phyloP scores from a whole-genome alignment of 2,888 invertebrate genomes.

The Hesperia comma region DNA sequence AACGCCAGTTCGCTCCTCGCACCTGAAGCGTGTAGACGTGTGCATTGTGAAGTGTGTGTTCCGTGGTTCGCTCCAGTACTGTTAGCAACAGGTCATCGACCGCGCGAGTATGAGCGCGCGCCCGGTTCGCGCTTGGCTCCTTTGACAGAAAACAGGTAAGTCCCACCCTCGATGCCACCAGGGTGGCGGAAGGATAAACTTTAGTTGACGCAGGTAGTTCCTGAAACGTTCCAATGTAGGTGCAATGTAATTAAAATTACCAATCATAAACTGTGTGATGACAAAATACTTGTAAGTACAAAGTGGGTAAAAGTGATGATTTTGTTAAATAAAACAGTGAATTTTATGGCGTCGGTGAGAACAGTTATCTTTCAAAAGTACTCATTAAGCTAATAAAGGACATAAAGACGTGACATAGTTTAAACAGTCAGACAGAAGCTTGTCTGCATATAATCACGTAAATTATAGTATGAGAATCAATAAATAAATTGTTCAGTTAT shows the following conservation, averaged over 20 bases:
- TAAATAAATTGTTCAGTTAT: too few relatives aligned
- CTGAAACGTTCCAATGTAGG: background rate
- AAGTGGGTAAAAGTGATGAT: background rate
- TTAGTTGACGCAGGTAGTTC: background rate
- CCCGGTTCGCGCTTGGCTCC: slow-evolving; percentile 55
- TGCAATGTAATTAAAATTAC: too few relatives aligned
- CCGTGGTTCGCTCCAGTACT: slow-evolving; percentile 54
- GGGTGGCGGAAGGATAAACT: background rate
- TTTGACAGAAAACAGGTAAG: slow-evolving; percentile 61
- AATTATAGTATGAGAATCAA: too few relatives aligned
- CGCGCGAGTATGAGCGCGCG: slow-evolving; percentile 74
- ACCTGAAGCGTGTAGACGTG: slow-evolving; percentile 42
- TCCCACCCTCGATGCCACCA: slow-evolving; percentile 39
- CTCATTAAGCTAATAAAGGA: background rate
- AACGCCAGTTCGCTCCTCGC: slow-evolving; percentile 49
- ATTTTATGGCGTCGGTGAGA: background rate
- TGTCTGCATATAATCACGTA: too few relatives aligned
- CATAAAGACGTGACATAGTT: too few relatives aligned
- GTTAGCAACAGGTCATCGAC: slow-evolving; percentile 69
- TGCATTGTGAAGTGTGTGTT: slow-evolving; percentile 45
- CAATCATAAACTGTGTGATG: too few relatives aligned
- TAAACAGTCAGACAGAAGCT: too few relatives aligned
- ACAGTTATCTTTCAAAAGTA: background rate
- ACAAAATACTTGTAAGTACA: too few relatives aligned
- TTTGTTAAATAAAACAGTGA: background rate